Base-by-base conservation (phyloP, 2,888 invertebrate species). In the Sminthurides aquaticus region DNA sequence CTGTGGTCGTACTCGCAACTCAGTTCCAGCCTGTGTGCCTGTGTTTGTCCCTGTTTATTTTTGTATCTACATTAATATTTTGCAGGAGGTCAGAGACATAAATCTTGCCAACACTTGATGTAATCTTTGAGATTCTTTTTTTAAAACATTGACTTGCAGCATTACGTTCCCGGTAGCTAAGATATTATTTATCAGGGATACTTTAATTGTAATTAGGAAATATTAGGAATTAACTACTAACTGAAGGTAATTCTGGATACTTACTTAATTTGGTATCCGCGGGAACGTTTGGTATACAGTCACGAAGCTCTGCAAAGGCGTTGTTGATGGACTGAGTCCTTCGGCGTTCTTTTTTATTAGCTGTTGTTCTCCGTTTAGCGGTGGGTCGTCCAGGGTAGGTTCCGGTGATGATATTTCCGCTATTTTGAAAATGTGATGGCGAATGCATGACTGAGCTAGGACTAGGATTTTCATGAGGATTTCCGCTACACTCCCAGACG, bases 261-360 rank as follows among this genome's bases (percentile, higher is more conserved):
- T 67, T 69, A 18, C 93, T 93, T 28, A 96, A 80, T 79, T 96
- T 97, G 0, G 96, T 97, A 77, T 97, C 96, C 0, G 91, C 87
- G 0, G 96, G 96, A 1, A 97, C 95, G 77, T 96, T 95, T 0
- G 97, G 97, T 75, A 97, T 97, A 78, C 94, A 91, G 70, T 94
- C 93, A 18, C 96, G 80, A 0, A 97, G 81, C 76, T 92, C 91
- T 0, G 92, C 88, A 78, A 96, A 97, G 0, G 96, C 96, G 60
- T 90, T 92, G 80, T 97, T 97, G 70, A 97, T 97, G 74, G 91
- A 92, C 78, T 91, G 90, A 0, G 96, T 97, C 60, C 96, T 82
- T 71, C 94, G 80, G 11, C 96, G 79, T 78, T 97, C 96, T 78
- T 97, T 97, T 80, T 93, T 93, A 79, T 96, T 96, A 22, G 95